These are phyloP conservation scores for Zapornia atra DNA, from an alignment of 2,113 vertebrate species.

Conservation along the genomic window DNA sequence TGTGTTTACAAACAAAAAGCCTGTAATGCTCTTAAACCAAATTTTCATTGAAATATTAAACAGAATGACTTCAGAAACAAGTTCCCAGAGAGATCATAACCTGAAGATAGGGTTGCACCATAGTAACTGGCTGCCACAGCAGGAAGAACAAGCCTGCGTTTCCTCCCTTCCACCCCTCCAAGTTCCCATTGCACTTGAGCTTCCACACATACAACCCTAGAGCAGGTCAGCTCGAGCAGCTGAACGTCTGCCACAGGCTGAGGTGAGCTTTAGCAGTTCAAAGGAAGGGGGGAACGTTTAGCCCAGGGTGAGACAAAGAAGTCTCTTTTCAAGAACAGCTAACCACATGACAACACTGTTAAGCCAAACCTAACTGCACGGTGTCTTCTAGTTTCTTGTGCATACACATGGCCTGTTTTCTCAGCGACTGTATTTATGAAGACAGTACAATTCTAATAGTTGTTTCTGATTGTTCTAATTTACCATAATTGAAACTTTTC, in stretches of 20 bases:
- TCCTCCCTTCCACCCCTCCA: background rate
- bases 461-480: background rate
- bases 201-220: background rate
- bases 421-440: background rate
- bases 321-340: background rate
- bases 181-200: background rate
- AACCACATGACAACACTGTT: background rate
- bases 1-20: background rate
- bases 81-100: background rate
- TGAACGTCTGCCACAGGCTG: background rate
- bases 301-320: background rate
- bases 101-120: background rate
- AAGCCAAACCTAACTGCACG: background rate
- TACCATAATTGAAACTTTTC: background rate
- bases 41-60: background rate
- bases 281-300: background rate
- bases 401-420: rapidly evolving
- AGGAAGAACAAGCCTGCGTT: background rate
- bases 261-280: background rate
- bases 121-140: background rate
- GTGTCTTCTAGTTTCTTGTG: background rate
- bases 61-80: background rate
- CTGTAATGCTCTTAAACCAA: background rate
- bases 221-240: background rate
- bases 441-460: background rate